phyloP scores from a whole-genome alignment of 2,888 invertebrate species.

The Monopis laevigella region DNA sequence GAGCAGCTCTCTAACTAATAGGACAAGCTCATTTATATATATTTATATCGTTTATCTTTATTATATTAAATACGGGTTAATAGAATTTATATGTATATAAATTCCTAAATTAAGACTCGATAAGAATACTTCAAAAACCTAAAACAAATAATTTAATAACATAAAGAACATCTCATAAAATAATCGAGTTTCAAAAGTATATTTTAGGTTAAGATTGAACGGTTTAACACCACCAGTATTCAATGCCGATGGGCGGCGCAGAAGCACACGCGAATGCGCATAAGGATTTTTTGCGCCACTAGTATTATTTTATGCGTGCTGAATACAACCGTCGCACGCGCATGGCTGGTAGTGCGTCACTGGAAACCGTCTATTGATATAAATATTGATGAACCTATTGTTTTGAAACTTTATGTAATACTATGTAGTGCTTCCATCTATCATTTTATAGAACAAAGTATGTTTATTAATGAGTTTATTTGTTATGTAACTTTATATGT shows the following conservation, averaged over 20 bases:
- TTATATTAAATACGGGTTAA: too few relatives aligned
- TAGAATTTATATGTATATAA: too few relatives aligned
- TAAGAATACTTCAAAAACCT: too few relatives aligned
- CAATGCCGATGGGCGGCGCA: conserved; percentile 9
- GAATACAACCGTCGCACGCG: conserved; percentile 11
- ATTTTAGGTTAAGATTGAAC: not conserved
- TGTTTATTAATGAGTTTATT: conserved; percentile 5
- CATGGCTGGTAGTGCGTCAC: conserved; percentile 10
- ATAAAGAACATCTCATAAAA: too few relatives aligned
- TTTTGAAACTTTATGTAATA: conserved; percentile 4
- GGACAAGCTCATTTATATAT: too few relatives aligned
- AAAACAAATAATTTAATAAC: too few relatives aligned
- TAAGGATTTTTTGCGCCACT: not conserved
- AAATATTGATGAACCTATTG: conserved; percentile 10
- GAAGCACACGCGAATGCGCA: conserved; percentile 3
- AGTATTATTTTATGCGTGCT: conserved; percentile 9
- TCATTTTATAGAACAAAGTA: too few relatives aligned
- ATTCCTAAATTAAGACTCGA: too few relatives aligned
- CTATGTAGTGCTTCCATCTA: conserved; percentile 1
- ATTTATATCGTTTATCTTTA: too few relatives aligned
- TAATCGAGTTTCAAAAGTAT: not conserved
- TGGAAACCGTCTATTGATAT: conserved; percentile 3
- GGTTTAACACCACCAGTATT: not conserved
- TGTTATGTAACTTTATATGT: not conserved
- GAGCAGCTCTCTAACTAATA: too few relatives aligned